Conservation (phyloP, 2,888 invertebrate genomes). For the Pristionchus fissidentatus region DNA sequence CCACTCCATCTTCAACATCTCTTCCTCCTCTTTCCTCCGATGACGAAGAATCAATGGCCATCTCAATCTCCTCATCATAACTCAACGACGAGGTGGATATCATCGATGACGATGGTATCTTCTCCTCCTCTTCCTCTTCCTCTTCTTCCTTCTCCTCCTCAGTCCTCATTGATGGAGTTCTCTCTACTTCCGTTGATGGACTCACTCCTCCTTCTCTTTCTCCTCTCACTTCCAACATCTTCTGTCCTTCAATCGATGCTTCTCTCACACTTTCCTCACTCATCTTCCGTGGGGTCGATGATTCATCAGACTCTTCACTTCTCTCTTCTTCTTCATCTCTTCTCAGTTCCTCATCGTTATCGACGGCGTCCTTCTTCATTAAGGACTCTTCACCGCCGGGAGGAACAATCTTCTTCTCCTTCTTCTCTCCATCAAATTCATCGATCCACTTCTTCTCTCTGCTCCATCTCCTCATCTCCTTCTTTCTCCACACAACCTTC, state of each 20-base stretch:
- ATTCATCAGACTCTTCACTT: too few relatives aligned
- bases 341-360: constrained; percentile 29
- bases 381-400: background rate
- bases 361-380: constrained; percentile 1
- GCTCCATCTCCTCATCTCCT: constrained; percentile 25
- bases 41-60: background rate
- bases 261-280: background rate
- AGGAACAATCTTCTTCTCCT: constrained; percentile 6
- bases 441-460: background rate
- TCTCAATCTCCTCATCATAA: constrained; percentile 39
- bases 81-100: background rate
- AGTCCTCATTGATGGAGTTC: background rate
- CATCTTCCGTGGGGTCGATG: too few relatives aligned
- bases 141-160: background rate
- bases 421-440: too few relatives aligned
- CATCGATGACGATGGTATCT: background rate
- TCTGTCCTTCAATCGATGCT: background rate
- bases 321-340: too few relatives aligned
- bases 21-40: background rate
- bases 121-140: background rate
- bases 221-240: background rate
- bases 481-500: constrained; percentile 20
- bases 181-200: background rate
- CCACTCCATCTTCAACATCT: background rate
- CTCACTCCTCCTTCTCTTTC: background rate